These are phyloP conservation scores for Rotaria macrura DNA, from an alignment of 2,888 invertebrate species.

Conservation along the genomic window DNA sequence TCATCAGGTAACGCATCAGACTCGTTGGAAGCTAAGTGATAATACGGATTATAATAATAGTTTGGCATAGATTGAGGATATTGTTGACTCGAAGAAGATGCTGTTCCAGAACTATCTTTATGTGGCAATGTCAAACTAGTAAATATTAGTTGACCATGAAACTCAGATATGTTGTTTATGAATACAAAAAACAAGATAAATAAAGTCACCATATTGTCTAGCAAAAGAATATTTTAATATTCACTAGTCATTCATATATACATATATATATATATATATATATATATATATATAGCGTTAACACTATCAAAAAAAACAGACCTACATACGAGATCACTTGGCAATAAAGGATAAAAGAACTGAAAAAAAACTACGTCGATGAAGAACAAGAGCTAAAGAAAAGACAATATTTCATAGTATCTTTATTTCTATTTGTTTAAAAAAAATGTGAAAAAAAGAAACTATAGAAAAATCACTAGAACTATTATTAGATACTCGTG, in stretches of 20 bases:
- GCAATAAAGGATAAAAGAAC: neutral
- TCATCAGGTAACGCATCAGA: slow-evolving; percentile 41
- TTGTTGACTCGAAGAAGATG: neutral
- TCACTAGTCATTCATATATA: neutral
- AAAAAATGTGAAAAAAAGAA: neutral
- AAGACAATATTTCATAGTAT: neutral
- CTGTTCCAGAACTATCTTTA: neutral
- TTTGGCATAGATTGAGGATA: neutral
- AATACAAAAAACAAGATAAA: neutral
- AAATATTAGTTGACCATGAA: neutral
- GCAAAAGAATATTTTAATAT: neutral
- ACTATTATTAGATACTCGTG: neutral
- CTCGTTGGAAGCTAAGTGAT: neutral
- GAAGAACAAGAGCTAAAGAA: neutral
- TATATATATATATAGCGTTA: neutral
- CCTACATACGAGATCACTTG: neutral
- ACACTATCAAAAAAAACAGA: neutral
- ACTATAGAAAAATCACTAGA: neutral
- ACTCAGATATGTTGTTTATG: neutral
- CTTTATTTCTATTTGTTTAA: neutral
- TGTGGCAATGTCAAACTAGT: neutral
- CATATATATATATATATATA: too few species aligned
- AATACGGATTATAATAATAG: neutral
- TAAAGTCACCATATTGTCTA: neutral
- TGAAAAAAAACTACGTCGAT: neutral